Percentiles rank a stretch among this genome's conserved stretches.
Evolutionary conservation across 2,797 vertebrate species (phyloP).

Genomic region (Iguana delicatissima): DNA sequence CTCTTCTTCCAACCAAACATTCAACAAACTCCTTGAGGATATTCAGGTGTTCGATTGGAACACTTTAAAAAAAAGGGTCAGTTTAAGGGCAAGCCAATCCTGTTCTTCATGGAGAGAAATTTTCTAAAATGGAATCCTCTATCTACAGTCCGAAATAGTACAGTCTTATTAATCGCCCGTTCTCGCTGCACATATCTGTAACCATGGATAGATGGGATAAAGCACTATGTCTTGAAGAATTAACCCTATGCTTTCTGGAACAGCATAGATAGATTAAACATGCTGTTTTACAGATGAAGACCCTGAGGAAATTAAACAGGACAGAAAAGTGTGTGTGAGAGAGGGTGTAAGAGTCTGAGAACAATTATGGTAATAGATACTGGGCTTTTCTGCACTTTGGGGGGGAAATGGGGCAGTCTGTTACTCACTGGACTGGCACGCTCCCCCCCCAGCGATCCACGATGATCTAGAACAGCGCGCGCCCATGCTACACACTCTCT

Average conservation of each 20-base stretch:
- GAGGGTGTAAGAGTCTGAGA: neutral
- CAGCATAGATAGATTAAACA: neutral
- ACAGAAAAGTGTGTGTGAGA: neutral
- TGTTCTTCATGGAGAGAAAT: neutral
- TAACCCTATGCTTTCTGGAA: neutral
- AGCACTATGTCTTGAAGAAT: neutral
- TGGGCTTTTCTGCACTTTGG: too few species aligned
- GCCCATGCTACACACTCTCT: too few species aligned
- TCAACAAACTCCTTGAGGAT: too few species aligned
- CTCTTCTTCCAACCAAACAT: neutral
- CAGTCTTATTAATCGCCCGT: neutral
- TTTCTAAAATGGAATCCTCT: neutral
- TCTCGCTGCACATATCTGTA: neutral
- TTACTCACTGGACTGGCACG: too few species aligned
- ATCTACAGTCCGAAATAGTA: neutral
- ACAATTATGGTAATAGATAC: neutral
- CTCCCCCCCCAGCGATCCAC: too few species aligned
- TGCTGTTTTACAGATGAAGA: neutral
- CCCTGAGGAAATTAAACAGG: neutral
- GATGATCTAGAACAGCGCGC: too few species aligned
- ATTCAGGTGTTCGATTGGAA: neutral
- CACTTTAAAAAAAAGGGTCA: neutral
- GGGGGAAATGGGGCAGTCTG: too few species aligned
- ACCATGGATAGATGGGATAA: neutral
- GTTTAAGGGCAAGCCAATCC: neutral